phyloP scores from a whole-genome alignment of 2,113 vertebrate species.

The Uria aalge region DNA sequence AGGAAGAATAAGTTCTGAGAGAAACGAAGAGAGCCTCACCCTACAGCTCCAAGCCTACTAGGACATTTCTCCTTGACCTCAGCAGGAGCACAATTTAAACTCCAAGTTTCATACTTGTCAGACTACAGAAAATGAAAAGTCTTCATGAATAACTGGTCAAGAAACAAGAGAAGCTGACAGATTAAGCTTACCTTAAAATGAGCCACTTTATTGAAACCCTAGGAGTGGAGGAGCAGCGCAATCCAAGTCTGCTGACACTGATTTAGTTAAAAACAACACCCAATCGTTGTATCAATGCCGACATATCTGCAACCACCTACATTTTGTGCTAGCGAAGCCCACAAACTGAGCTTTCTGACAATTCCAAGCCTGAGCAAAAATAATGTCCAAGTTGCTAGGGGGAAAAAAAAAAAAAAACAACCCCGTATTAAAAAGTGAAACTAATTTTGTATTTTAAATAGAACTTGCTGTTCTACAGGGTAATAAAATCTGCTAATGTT shows the following conservation, averaged over 20 bases:
- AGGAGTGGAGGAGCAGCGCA: not conserved
- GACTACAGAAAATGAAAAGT: not conserved
- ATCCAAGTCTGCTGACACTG: not conserved
- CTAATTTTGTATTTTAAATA: not conserved
- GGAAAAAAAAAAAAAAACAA: not conserved
- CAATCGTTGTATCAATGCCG: not conserved
- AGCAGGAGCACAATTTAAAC: not conserved
- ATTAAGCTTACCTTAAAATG: not conserved
- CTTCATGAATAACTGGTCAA: not conserved
- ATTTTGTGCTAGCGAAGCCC: constrained; percentile 23
- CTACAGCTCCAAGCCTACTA: not conserved
- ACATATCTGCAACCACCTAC: constrained; percentile 37
- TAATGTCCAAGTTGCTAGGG: constrained; percentile 16
- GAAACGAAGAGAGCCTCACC: not conserved
- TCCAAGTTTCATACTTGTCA: not conserved
- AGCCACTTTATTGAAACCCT: not conserved
- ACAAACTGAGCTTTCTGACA: constrained; percentile 6
- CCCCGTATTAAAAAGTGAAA: not conserved
- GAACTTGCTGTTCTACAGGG: not conserved
- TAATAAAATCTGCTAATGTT: not conserved
- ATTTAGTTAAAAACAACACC: constrained; percentile 5
- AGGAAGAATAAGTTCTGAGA: not conserved
- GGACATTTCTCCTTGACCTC: not conserved
- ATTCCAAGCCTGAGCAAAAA: constrained; percentile 17
- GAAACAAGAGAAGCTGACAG: not conserved